These are phyloP conservation scores for Pyralis farinalis DNA, from an alignment of 2,888 invertebrate species.

Conservation along the genomic window DNA sequence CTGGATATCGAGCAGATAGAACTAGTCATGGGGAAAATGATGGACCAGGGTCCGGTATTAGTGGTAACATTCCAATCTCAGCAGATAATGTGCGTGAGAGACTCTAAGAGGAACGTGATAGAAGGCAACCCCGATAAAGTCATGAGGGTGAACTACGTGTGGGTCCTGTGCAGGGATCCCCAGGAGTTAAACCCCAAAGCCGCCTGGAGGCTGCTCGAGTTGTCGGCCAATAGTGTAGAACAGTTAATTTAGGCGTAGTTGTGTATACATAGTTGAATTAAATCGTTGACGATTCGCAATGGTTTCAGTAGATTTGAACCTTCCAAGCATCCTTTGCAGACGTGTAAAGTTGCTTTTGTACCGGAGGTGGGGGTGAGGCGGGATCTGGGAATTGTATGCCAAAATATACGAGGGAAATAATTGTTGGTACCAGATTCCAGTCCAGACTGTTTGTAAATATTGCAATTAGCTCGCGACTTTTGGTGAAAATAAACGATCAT, in stretches of 20 bases:
- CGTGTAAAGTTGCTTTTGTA: too few relatives aligned
- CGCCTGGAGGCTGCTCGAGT: slow-evolving; percentile 97
- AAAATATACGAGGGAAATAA: too few relatives aligned
- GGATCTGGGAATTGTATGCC: too few relatives aligned
- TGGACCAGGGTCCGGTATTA: slow-evolving; percentile 99
- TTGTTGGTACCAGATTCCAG: too few relatives aligned
- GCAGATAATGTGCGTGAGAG: slow-evolving; percentile 96
- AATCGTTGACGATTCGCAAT: slow-evolving; percentile 49
- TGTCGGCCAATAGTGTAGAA: slow-evolving; percentile 92
- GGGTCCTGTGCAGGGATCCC: slow-evolving; percentile 98
- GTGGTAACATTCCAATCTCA: slow-evolving; percentile 98
- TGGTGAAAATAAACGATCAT: too few relatives aligned
- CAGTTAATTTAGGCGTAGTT: slow-evolving; percentile 85
- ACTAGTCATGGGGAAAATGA: slow-evolving; percentile 97
- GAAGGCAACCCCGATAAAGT: slow-evolving; percentile 98
- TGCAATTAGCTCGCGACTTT: too few relatives aligned
- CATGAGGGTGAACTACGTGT: slow-evolving; percentile 96
- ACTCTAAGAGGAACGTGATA: slow-evolving; percentile 89
- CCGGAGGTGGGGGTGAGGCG: too few relatives aligned
- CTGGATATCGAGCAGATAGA: slow-evolving; percentile 96
- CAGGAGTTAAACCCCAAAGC: slow-evolving; percentile 96
- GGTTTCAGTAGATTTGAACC: slow-evolving; percentile 37
- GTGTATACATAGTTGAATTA: slow-evolving; percentile 41
- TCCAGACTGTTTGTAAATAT: too few relatives aligned
- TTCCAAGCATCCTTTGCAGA: slow-evolving; percentile 23